A percentile compares a stretch with the other conserved stretches of the same genome.
Conservation (phyloP, 92 coral and sea anemone species). For the Metridium senile region DNA sequence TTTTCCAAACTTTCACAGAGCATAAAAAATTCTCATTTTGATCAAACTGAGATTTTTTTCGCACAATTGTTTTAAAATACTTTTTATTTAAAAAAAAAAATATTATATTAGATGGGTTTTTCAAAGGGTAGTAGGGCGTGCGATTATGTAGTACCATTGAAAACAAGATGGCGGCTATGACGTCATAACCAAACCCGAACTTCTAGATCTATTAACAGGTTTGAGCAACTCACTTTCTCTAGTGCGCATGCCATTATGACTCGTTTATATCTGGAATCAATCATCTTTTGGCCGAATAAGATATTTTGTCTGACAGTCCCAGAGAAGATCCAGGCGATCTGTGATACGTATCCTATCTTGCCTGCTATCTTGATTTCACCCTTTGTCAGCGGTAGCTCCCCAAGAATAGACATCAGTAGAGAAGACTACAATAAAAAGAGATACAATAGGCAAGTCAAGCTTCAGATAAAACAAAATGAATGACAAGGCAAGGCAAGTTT, state of each 20-base stretch:
- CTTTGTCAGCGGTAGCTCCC: slow-evolving; percentile 73
- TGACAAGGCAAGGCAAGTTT: too few relatives aligned
- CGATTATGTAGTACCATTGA: too few relatives aligned
- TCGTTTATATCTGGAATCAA: slow-evolving; percentile 60
- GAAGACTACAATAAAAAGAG: slow-evolving; percentile 63
- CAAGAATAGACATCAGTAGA: slow-evolving; percentile 77
- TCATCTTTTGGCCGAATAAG: slow-evolving; percentile 78
- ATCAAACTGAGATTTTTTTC: too few relatives aligned
- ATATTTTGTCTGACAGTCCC: slow-evolving; percentile 93
- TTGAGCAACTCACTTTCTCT: slow-evolving; percentile 66
- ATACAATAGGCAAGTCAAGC: not conserved
- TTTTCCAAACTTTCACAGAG: too few relatives aligned
- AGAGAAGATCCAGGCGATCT: slow-evolving; percentile 91
- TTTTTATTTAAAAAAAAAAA: too few relatives aligned
- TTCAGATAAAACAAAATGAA: too few relatives aligned
- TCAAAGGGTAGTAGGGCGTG: too few relatives aligned
- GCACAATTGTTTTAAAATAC: too few relatives aligned
- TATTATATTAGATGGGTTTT: too few relatives aligned
- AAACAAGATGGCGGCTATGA: too few relatives aligned
- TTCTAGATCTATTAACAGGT: not conserved
- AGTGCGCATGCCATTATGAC: slow-evolving; percentile 85
- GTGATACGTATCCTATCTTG: slow-evolving; percentile 83
- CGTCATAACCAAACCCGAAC: too few relatives aligned
- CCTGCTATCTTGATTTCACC: slow-evolving; percentile 76
- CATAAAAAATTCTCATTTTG: too few relatives aligned